Conservation (phyloP, 2,888 invertebrate genomes). For the Dendrolimus houi region DNA sequence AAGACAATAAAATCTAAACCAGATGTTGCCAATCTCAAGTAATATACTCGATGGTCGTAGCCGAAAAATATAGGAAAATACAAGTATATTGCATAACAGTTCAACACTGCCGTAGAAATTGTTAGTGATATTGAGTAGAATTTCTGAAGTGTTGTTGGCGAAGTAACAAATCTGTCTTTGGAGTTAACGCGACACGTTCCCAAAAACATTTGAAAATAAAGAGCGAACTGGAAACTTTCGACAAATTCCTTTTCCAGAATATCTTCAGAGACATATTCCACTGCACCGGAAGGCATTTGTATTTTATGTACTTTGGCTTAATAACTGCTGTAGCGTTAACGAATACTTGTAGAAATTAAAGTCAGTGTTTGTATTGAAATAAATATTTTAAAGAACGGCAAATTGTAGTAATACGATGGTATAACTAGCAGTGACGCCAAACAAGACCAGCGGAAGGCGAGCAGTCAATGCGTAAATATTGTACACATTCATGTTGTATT, state of each 20-base stretch:
- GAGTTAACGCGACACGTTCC: slow-evolving; percentile 38
- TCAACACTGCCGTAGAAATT: slow-evolving; percentile 10
- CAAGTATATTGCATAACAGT: slow-evolving; percentile 11
- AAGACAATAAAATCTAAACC: slow-evolving; percentile 19
- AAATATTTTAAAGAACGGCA: slow-evolving; percentile 24
- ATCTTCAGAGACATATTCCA: slow-evolving; percentile 40
- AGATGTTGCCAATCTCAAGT: slow-evolving; percentile 14
- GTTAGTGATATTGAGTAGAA: slow-evolving; percentile 23
- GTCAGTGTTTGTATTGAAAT: not conserved
- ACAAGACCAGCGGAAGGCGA: slow-evolving; percentile 31
- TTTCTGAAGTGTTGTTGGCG: slow-evolving; percentile 36
- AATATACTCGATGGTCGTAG: slow-evolving; percentile 12
- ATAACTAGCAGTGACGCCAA: slow-evolving; percentile 43
- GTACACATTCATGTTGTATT: slow-evolving; percentile 36
- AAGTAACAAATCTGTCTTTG: slow-evolving; percentile 32
- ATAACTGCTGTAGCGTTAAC: too few species aligned
- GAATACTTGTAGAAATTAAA: not conserved
- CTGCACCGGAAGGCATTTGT: slow-evolving; percentile 4
- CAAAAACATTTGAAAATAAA: slow-evolving; percentile 27
- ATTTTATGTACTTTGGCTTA: not conserved
- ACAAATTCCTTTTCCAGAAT: slow-evolving; percentile 38
- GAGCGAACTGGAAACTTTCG: slow-evolving; percentile 24
- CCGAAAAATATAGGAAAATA: slow-evolving; percentile 9
- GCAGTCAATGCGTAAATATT: slow-evolving; percentile 36
- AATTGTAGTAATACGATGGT: slow-evolving; percentile 47